Base-by-base conservation (phyloP, 2,797 vertebrate species). In the Oophaga sylvatica region DNA sequence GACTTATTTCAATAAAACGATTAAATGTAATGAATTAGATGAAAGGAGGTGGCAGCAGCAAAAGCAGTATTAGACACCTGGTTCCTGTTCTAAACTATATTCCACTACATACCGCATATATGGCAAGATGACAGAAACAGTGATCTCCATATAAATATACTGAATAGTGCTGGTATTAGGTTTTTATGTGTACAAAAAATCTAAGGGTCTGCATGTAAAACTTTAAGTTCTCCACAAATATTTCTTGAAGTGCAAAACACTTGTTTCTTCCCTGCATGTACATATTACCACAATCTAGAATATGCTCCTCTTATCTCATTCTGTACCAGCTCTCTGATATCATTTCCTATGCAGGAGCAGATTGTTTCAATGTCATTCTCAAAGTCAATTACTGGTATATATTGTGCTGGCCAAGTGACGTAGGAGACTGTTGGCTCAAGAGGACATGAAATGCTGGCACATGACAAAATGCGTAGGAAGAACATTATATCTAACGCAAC, bases 331-430 rank as follows among this genome's bases (percentile, higher is more conserved):
- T 82, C 45, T 59, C 56, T 60, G 59, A 75, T 19, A 65, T 45
- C 45, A 77, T 59, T 83, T 60, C 7, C 26, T 80, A 71, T 53
- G 20, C 67, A 80, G n/a, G 22, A 68, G 80, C 53, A 65, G 29
- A 87, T 78, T 76, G 16, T 48, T 53, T 80, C 82, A 87, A 83
- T 87, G 86, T 70, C 86, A 78, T 60, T 13, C 53, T 83, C 73
- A 88, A 75, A 84, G 87, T 88, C 76, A 80, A 53, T 75, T 35
- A 75, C 29, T 80, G 75, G 73, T n/a, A 26, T 63, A 29, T 16
- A 65, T 45, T 65, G 16, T 83, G 45, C 80, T 57, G 10, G 76
- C 56, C 65, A 80, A 65, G 59, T 63, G 19, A 80, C 12, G 57
- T 75, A 67, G 31, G 53, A 81, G 45, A 48, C 19, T 62, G 35